Conservation (phyloP, 2,797 vertebrate genomes). For the Urosaurus nigricauda region DNA sequence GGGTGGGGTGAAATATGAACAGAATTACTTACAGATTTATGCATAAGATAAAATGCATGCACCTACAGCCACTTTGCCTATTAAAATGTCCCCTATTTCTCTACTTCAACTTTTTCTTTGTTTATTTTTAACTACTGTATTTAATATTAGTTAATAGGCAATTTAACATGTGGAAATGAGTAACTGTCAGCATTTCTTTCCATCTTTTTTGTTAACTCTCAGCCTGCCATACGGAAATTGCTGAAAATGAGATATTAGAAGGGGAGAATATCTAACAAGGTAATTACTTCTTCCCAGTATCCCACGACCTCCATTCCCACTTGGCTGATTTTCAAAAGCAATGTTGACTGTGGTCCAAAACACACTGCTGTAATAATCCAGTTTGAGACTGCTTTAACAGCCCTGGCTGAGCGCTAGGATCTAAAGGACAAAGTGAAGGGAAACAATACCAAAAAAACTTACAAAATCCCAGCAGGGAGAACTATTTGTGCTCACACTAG, state of each 20-base stretch:
- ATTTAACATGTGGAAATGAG: slow-evolving; percentile 2
- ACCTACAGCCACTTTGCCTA: background rate
- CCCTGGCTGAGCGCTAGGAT: too few relatives aligned
- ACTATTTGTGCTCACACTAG: too few relatives aligned
- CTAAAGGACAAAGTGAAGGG: too few relatives aligned
- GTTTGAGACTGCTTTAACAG: too few relatives aligned
- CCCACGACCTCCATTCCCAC: background rate
- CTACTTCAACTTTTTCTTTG: background rate
- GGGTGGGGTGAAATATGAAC: background rate
- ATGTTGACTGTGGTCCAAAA: too few relatives aligned
- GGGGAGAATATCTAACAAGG: background rate
- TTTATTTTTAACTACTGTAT: slow-evolving; percentile 2
- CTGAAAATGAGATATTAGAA: background rate
- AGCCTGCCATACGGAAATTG: background rate
- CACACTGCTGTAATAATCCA: too few relatives aligned
- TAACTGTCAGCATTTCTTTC: slow-evolving; percentile 1
- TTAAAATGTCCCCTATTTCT: background rate
- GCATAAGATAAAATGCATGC: background rate
- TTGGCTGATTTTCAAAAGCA: background rate
- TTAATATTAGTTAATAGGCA: slow-evolving; percentile 19
- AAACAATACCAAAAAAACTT: too few relatives aligned
- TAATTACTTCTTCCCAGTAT: background rate
- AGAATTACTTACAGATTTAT: background rate
- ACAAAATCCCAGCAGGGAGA: too few relatives aligned
- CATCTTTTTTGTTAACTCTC: background rate